Base-by-base conservation (phyloP, 1,140 invertebrate genomes). In the Philaenus spumarius region DNA sequence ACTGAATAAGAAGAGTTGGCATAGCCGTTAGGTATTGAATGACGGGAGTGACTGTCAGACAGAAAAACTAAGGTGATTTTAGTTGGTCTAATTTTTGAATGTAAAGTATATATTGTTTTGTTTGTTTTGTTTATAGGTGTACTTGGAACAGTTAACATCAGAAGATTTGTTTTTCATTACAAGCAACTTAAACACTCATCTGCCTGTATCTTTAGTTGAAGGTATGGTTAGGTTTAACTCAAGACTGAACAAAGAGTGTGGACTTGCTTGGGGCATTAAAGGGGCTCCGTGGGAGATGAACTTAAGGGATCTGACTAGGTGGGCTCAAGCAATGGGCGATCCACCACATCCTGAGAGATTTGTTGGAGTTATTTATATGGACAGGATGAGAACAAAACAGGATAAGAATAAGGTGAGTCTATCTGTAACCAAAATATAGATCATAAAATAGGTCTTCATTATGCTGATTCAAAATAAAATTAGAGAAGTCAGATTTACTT, bases 271-370 rank as follows among this genome's bases (percentile, higher is more conserved):
- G 80, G 24, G 67, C 71, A 23, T 94, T 87, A 80, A 90, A 69
- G 93, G 94, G 5, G 82, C 86, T 1, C 95, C 95, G 0, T 98
- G 92, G 87, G 97, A 99, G 72, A 93, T 97, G 73, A 99, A 99
- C 77, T 75, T 99, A 30, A 79, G 97, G 66, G 97, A 99, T 72
- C 77, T 99, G 55, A 86, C 88, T 37, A 82, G 96, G 64, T 98
- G 95, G 94, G 94, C 90, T 71, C 83, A 96, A 68, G 72, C 80
- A 0, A 75, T 79, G 1, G 51, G 37, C 14, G 40, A 40, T 42
- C 40, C 58, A 17, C 34, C 68, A 15, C 76, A 82, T 65, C 82
- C 84, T 30, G 84, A 83, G 42, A 78, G 82, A 62, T 85, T 78
- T 72, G 80, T 91, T 0, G 76, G 85, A 59, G 75, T 94, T 53